Base-by-base conservation (phyloP, 2,888 invertebrate genomes). In the Eristalis tenax region DNA sequence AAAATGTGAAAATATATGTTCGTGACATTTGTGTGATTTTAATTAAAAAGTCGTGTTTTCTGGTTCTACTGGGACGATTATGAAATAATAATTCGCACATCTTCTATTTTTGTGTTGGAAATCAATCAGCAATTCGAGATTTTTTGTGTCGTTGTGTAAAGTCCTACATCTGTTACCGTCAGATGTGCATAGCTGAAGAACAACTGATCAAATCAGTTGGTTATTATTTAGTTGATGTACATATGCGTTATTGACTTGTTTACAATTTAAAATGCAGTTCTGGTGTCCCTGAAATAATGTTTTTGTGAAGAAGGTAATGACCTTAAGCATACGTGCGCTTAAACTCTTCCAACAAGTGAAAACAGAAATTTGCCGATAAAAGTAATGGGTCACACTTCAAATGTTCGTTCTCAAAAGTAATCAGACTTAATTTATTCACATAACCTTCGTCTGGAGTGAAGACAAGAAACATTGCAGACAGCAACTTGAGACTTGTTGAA, bases 11-110 rank as follows among this genome's bases (percentile, higher is more conserved):
- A 82, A 83, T 86, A 66, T 83, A 83, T 83, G 86, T 86, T 86
- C 86, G 82, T 86, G 82, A 86, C 82, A 86, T 86, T 86, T 86
- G 82, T 75, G 74, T 86, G 86, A 86, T 86, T 83, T 86, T 78
- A 86, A 86, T 86, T 86, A 82, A 86, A 86, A 86, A 71, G 59
- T 74, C 81, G 77, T 82, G 73, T 78, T 82, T 63, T 75, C 71
- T 70, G 38, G 2, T 8, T 50, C 77, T 32, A 57, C 18, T 43
- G 18, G 64, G 40, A 73, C 18, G 64, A 40, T 81, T 77, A 13
- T 40, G 40, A 80, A 50, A 32, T 32, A 0, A 32, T 8, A 1
- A 32, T 81, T 77, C 59, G 38, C 28, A 75, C 59, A 73, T 59
- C 35, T 26, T 26, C 23, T 38, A 32, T 32, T 66, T 59, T 6